Base-by-base conservation (phyloP, 1,140 invertebrate genomes). In the Leptopilina clavipes region DNA sequence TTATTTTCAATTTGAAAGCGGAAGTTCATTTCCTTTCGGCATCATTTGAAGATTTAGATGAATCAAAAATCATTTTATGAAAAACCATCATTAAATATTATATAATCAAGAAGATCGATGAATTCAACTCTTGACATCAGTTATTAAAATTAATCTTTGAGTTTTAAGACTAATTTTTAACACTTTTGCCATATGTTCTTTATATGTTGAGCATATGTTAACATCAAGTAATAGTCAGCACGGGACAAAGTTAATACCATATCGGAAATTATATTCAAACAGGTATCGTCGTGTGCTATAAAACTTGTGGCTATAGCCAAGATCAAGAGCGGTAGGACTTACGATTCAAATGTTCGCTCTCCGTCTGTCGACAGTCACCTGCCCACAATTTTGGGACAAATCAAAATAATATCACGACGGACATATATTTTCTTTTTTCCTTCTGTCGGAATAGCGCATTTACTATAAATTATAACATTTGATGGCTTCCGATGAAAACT, bases 381-480 rank as follows among this genome's bases (percentile, higher is more conserved):
- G 45, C 45, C 45, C 12, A 48, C 45, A 48, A 48, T 48, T 48
- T 11, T n/a, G 45, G n/a, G 3, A 14, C 45, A 48, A 48, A 48
- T 48, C 45, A 48, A 48, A 48, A 48, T 48, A 48, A 48, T 48
- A 48, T 48, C 45, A 48, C 45, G 45, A 14, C 45, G n/a, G 45
- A 12, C 45, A 48, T 48, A n/a, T 48, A 14, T 48, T 48, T 48
- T 11, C 45, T 48, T 48, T 48, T 48, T 48, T 48, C 45, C 45
- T 48, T 48, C 12, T 48, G 45, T 48, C 45, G 45, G 45, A 48
- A 48, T 48, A 48, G 1, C 12, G 25, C 25, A 31, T 31, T 31
- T 31, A 48, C n/a, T 48, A 14, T n/a, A 3, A 48, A 5, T 3
- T 48, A n/a, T n/a, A n/a, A n/a, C n/a, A n/a, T 48, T 5, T 48